phyloP scores from a whole-genome alignment of 2,888 invertebrate genomes.

The Zele albiditarsus region DNA sequence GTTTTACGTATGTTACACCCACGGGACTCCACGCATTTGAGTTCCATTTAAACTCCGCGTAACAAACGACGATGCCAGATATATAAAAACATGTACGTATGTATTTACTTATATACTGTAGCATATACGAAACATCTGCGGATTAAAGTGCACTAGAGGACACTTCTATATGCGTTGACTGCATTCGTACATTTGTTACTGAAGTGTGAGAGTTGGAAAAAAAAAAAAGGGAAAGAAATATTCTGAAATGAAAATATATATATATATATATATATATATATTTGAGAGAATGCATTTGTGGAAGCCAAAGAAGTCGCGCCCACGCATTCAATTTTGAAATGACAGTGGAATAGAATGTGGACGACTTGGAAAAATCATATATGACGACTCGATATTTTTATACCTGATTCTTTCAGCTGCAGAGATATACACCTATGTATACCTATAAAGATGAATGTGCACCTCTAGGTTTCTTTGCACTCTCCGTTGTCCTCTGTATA shows the following conservation, averaged over 20 bases:
- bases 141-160: neutral
- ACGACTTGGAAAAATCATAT: conserved; percentile 16
- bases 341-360: conserved; percentile 33
- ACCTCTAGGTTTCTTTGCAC: no score
- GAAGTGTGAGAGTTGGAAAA: neutral
- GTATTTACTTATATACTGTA: neutral
- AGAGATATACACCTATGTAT: neutral
- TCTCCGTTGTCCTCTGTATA: no score
- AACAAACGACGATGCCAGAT: neutral
- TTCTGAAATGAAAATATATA: neutral
- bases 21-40: neutral
- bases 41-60: neutral
- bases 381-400: conserved; percentile 10
- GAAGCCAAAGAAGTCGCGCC: conserved; percentile 55
- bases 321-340: conserved; percentile 57
- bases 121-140: neutral
- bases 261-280: neutral
- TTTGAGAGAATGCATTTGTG: conserved; percentile 18
- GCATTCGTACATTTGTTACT: neutral
- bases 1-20: neutral
- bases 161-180: neutral
- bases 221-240: neutral
- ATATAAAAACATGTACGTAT: neutral
- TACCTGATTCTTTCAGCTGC: conserved; percentile 37
- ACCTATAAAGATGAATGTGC: no score